Base-by-base conservation (phyloP, 1,140 invertebrate genomes). In the Lepidurus arcticus region DNA sequence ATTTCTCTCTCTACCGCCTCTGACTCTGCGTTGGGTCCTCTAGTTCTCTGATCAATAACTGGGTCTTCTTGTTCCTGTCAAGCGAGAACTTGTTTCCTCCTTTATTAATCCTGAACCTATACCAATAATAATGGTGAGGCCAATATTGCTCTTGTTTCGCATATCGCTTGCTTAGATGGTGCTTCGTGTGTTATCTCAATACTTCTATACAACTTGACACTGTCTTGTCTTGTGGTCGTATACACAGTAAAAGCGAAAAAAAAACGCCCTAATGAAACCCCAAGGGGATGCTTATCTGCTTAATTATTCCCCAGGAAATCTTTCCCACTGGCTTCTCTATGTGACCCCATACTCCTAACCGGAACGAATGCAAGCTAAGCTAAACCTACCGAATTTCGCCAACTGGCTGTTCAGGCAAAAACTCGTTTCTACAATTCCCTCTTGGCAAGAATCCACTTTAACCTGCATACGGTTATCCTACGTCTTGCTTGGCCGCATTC, bases 201-300 rank as follows among this genome's bases (percentile, higher is more conserved):
- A 65, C 53, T 65, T 8, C 21, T n/a, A 21, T 13, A n/a, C 16
- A 65, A 21, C 53, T 65, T 21, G 53, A 65, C 53, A 65, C 16
- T 65, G 53, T 65, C 53, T n/a, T 13, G 53, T 65, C 34, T 34
- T 34, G 34, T 65, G 8, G 53, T 21, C 53, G 16, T 16, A 21
- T 16, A 65, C 53, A 65, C 53, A 65, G 53, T 65, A 65, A 65
- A n/a, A 65, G 53, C 6, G 53, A 65, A 65, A 65, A 65, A 65
- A n/a, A 65, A 65, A 65, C 53, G 53, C 53, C 53, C 16, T 7
- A 65, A 16, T n/a, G 53, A 3, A 65, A 65, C 0, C 53, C 53
- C 53, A 65, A 65, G 21, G 53, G 53, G 21, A 65, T 13, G 0
- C 53, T 65, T 65, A 16, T 65, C 53, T 5, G 16, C 21, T 47